Percentiles rank a stretch among this genome's conserved stretches.
Evolutionary conservation across 2,888 invertebrate genomes (phyloP).

Genomic region (Sthenelais limicola): DNA sequence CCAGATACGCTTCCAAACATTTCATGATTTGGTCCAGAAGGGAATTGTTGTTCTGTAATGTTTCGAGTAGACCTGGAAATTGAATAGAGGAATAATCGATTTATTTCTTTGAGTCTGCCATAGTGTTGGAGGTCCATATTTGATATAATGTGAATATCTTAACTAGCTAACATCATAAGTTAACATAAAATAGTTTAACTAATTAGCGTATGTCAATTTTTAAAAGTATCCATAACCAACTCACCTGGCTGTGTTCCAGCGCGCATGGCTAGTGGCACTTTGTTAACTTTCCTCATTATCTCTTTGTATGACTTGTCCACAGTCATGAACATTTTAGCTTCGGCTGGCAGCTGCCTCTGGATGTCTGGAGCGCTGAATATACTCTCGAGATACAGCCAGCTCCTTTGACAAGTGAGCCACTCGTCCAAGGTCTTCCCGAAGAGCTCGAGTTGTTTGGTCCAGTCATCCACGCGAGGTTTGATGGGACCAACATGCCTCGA

Average conservation of each 20-base stretch:
- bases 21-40: slow-evolving; percentile 91
- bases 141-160: background rate
- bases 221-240: too few relatives aligned
- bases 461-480: slow-evolving; percentile 85
- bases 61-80: slow-evolving; percentile 72
- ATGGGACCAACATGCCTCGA: slow-evolving; percentile 90
- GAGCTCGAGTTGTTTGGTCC: slow-evolving; percentile 83
- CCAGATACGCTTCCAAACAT: slow-evolving; percentile 90
- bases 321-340: slow-evolving; percentile 76
- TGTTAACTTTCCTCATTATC: slow-evolving; percentile 85
- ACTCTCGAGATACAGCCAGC: slow-evolving; percentile 73
- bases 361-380: slow-evolving; percentile 74
- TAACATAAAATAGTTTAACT: too few relatives aligned
- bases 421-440: slow-evolving; percentile 83
- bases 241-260: slow-evolving; percentile 76
- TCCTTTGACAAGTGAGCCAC: slow-evolving; percentile 72
- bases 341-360: slow-evolving; percentile 72
- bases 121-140: background rate
- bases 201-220: too few relatives aligned
- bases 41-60: slow-evolving; percentile 76
- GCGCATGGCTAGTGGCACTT: slow-evolving; percentile 83
- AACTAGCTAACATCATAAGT: background rate
- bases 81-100: background rate
- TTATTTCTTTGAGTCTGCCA: too few relatives aligned
- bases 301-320: slow-evolving; percentile 94